Evolutionary conservation across 1,140 invertebrate species (phyloP).

Genomic region (Drosophila punjabiensis): DNA sequence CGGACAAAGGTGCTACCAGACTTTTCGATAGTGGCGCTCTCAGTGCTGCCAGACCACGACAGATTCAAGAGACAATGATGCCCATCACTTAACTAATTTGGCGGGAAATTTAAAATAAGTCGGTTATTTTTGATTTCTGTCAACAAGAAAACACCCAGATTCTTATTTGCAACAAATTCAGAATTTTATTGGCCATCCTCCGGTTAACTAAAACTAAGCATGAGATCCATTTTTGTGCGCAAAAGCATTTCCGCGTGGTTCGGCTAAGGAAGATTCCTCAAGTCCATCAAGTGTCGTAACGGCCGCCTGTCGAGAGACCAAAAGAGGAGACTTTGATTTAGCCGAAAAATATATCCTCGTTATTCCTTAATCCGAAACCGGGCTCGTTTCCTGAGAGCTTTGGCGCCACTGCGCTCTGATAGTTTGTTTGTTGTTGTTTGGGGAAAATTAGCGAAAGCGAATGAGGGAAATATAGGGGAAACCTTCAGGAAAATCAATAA

Average conservation of each 20-base stretch:
- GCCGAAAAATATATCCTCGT: slow-evolving; percentile 7
- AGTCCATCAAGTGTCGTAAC: slow-evolving; percentile 52
- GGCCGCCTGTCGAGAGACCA: slow-evolving; percentile 53
- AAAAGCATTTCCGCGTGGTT: slow-evolving; percentile 16
- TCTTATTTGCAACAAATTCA: slow-evolving; percentile 48
- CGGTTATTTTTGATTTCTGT: no score
- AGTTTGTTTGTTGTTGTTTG: slow-evolving; percentile 15
- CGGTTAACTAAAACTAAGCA: slow-evolving; percentile 60
- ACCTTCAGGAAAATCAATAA: background rate
- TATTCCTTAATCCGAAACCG: slow-evolving; percentile 33
- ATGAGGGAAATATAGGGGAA: background rate
- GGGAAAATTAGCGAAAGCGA: slow-evolving; percentile 8
- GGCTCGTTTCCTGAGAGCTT: slow-evolving; percentile 52
- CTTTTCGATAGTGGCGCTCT: no score
- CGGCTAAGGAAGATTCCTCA: slow-evolving; percentile 32
- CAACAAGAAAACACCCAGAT: slow-evolving; percentile 13
- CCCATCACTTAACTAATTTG: rapidly evolving
- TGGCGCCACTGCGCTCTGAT: slow-evolving; percentile 12
- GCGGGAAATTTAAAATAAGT: background rate
- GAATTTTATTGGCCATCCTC: slow-evolving; percentile 61
- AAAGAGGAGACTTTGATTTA: slow-evolving; percentile 50
- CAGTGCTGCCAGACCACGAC: background rate
- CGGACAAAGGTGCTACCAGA: no score
- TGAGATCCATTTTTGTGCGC: slow-evolving; percentile 65
- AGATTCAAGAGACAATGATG: background rate